Evolutionary conservation across 2,888 invertebrate species (phyloP), one percentile per base, ranked within the genome.

Genomic region (Ischnura elegans): DNA sequence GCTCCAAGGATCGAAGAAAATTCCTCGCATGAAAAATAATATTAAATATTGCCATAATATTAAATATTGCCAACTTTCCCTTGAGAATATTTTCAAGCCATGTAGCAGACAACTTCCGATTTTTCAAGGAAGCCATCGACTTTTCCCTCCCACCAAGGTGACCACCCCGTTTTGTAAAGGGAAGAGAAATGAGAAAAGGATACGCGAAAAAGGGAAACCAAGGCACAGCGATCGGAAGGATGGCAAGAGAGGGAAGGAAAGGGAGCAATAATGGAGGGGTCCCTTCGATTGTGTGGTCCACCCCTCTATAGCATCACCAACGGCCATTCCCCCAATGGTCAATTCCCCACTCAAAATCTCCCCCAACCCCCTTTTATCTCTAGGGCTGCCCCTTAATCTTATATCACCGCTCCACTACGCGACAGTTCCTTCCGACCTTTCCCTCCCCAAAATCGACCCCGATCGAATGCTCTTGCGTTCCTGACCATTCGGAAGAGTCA

Each of bases 221-320:
- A n/a, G n/a, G n/a, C n/a, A n/a, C n/a, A n/a, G 61, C 61, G 25
- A 61, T 61, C n/a, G 61, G 61, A 61, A 1, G 51, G 13, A 51
- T 10, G 51, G 51, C 51, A n/a, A 29, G 66, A 29, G 66, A 76
- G 66, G 36, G 36, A 13, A 36, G 36, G 76, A 76, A 76, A 76
- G 76, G 36, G 76, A 13, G 76, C 76, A 76, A 76, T 76, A 76
- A 76, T 76, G 76, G 76, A 76, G 76, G 76, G 36, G 76, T 76
- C 29, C 36, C 76, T 36, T 76, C 76, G 76, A 76, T 76, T 76
- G 76, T 76, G 25, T 21, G 76, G 76, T 29, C 29, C 76, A 13
- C 36, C 76, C 3, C n/a, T 10, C 36, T 36, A 29, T 16, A n/a
- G 16, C 61, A 25, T 51, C 0, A 19, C 51, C 61, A 61, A 76